Evolutionary conservation across 2,888 invertebrate genomes (phyloP).

Genomic region (Nephrotoma flavescens): DNA sequence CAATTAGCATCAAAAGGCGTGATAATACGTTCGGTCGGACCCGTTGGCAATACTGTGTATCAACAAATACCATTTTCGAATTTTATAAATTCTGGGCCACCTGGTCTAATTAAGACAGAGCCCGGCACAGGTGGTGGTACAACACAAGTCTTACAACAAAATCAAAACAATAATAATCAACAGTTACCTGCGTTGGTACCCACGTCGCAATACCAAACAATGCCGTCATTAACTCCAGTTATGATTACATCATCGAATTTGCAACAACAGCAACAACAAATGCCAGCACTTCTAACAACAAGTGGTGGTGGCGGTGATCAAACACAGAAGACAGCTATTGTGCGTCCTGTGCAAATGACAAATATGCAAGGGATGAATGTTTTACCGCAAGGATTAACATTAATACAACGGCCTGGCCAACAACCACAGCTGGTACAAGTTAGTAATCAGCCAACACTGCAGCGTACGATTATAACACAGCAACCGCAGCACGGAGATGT

Average conservation of each 20-base stretch:
- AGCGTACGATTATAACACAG: slow-evolving; percentile 28
- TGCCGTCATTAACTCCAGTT: slow-evolving; percentile 13
- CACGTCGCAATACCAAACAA: slow-evolving; percentile 18
- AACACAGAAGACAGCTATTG: slow-evolving; percentile 18
- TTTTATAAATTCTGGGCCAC: slow-evolving; percentile 23
- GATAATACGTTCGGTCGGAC: slow-evolving; percentile 29
- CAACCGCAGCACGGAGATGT: slow-evolving; percentile 27
- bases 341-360: slow-evolving; percentile 26
- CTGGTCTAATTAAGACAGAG: slow-evolving; percentile 22
- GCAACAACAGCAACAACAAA: slow-evolving; percentile 20
- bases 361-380: slow-evolving; percentile 24
- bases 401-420: slow-evolving; percentile 32
- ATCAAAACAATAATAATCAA: slow-evolving; percentile 19
- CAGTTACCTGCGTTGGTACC: slow-evolving; percentile 30
- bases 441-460: slow-evolving; percentile 19
- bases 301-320: background rate
- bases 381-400: slow-evolving; percentile 29
- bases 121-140: slow-evolving; percentile 15
- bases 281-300: slow-evolving; percentile 21
- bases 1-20: slow-evolving; percentile 27
- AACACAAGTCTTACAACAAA: slow-evolving; percentile 20
- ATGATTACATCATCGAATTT: slow-evolving; percentile 24
- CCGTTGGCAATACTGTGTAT: slow-evolving; percentile 24
- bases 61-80: slow-evolving; percentile 32
- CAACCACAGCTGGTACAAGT: slow-evolving; percentile 31